A percentile compares a stretch with the other conserved stretches of the same genome.
phyloP scores from a whole-genome alignment of 2,888 invertebrate species.

The Nephrotoma flavescens region DNA sequence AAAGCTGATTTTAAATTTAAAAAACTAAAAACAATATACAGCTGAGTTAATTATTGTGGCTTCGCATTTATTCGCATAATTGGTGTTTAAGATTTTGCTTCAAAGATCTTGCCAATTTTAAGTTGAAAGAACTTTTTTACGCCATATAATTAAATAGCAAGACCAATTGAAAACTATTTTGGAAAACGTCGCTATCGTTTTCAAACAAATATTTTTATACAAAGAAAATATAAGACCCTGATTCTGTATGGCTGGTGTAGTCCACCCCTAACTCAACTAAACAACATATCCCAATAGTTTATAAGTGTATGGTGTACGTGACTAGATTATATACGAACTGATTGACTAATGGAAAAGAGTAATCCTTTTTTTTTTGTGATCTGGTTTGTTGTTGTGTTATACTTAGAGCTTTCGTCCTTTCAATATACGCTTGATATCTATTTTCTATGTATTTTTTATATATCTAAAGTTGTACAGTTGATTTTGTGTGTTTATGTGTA shows the following conservation, averaged over 20 bases:
- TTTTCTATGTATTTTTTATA: not conserved
- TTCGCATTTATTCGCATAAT: too few species aligned
- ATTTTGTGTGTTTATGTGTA: not conserved
- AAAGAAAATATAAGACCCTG: not conserved
- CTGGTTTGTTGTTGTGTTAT: not conserved
- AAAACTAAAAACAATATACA: too few species aligned
- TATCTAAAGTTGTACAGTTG: not conserved
- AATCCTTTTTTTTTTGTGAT: not conserved
- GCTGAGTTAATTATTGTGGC: too few species aligned
- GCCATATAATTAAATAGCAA: too few species aligned
- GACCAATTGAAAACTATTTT: too few species aligned
- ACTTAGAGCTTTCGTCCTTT: not conserved
- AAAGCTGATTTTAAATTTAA: too few species aligned
- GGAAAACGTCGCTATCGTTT: too few species aligned
- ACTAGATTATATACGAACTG: not conserved
- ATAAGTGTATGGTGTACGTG: not conserved
- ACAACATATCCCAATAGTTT: not conserved
- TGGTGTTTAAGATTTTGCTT: too few species aligned
- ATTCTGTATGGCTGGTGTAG: not conserved
- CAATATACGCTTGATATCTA: not conserved
- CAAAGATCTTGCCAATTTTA: too few species aligned
- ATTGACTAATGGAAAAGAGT: not conserved
- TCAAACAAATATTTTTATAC: too few species aligned
- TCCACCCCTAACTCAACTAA: not conserved
- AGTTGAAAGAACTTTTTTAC: too few species aligned